phyloP scores from a whole-genome alignment of 1,140 invertebrate genomes.

The Chironomus striatipennis region DNA sequence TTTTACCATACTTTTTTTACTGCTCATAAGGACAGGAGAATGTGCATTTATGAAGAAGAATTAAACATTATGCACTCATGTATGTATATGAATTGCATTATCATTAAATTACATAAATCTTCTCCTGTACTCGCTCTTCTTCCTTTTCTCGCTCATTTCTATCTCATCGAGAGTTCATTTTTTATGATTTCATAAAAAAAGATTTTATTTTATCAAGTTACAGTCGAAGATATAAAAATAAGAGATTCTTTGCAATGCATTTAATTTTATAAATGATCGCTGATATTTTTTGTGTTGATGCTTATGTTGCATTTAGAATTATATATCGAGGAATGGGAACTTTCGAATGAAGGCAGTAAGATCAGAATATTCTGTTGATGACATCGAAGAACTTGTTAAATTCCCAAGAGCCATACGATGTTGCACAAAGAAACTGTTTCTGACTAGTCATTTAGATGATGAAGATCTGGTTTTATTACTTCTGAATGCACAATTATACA shows the following conservation, averaged over 20 bases:
- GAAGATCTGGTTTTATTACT: too few species aligned
- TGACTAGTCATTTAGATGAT: too few species aligned
- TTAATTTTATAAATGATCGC: background rate
- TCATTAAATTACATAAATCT: constrained; percentile 23
- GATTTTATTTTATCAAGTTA: background rate
- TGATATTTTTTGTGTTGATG: background rate
- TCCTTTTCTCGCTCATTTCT: background rate
- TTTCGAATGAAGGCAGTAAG: too few species aligned
- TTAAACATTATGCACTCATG: constrained; percentile 22
- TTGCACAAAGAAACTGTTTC: too few species aligned
- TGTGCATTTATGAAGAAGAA: background rate
- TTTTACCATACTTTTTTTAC: background rate
- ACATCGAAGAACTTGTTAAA: too few species aligned
- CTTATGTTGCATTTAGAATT: too few species aligned
- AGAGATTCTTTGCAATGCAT: background rate
- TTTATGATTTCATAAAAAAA: background rate
- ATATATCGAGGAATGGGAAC: too few species aligned
- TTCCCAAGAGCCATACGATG: too few species aligned
- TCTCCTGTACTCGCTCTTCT: background rate
- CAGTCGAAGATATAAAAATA: background rate
- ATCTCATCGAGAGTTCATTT: background rate
- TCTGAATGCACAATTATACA: too few species aligned
- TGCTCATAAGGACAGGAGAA: background rate
- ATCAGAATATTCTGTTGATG: too few species aligned
- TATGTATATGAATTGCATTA: constrained; percentile 19